Evolutionary conservation across 2,888 invertebrate genomes (phyloP).

Genomic region (Leptothorax acervorum): DNA sequence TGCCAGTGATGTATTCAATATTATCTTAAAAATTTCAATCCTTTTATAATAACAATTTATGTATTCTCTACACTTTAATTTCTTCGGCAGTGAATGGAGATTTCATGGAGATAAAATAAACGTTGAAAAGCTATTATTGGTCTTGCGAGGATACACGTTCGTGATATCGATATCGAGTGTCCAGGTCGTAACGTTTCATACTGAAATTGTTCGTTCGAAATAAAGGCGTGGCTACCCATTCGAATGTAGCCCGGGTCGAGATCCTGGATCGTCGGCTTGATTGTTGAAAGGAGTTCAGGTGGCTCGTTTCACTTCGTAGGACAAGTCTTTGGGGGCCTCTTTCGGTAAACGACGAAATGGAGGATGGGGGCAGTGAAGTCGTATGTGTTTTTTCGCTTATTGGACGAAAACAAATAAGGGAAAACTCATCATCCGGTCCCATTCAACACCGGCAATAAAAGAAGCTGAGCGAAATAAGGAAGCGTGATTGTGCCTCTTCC

Average conservation of each 20-base stretch:
- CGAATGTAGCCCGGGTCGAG: slow-evolving; percentile 19
- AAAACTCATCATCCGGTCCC: slow-evolving; percentile 76
- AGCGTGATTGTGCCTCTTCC: slow-evolving; percentile 59
- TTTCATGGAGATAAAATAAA: slow-evolving; percentile 23
- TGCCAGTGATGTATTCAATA: neutral
- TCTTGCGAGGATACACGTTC: neutral
- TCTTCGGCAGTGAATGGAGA: neutral
- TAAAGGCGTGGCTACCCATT: slow-evolving; percentile 30
- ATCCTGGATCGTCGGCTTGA: slow-evolving; percentile 45
- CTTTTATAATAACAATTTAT: neutral
- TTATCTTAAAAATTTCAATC: neutral
- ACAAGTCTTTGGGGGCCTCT: slow-evolving; percentile 61
- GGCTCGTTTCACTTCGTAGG: slow-evolving; percentile 41
- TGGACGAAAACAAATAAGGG: slow-evolving; percentile 78
- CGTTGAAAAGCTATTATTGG: slow-evolving; percentile 23
- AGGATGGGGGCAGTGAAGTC: slow-evolving; percentile 37
- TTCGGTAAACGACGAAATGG: slow-evolving; percentile 63
- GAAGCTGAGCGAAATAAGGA: slow-evolving; percentile 75
- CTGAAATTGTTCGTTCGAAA: slow-evolving; percentile 16
- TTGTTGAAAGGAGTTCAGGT: slow-evolving; percentile 60
- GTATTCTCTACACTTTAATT: neutral
- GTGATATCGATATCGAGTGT: slow-evolving; percentile 21
- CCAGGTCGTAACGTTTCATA: slow-evolving; percentile 23
- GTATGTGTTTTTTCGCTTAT: slow-evolving; percentile 70
- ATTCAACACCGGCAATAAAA: slow-evolving; percentile 76